phyloP scores from a whole-genome alignment of 2,113 vertebrate species.

The Pristiophorus japonicus region DNA sequence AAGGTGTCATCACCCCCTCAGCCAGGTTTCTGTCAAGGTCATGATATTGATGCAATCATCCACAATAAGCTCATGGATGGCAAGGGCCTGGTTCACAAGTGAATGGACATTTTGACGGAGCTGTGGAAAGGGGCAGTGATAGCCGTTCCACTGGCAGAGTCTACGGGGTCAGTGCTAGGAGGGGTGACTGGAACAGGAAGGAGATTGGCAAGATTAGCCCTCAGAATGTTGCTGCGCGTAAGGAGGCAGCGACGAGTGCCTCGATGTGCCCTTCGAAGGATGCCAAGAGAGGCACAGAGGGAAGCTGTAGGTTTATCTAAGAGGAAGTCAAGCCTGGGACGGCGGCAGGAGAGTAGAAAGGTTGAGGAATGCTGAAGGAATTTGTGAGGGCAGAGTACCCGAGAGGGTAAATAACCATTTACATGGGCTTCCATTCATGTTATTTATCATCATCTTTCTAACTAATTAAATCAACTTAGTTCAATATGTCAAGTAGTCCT shows the following conservation, averaged over 20 bases:
- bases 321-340: background rate
- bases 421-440: background rate
- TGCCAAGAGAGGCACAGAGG: background rate
- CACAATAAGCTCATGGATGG: background rate
- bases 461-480: background rate
- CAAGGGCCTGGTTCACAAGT: background rate
- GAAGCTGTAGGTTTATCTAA: background rate
- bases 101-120: background rate
- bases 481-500: background rate
- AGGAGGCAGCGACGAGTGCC: background rate
- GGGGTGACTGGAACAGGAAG: background rate
- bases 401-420: background rate
- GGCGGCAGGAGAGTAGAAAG: background rate
- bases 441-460: background rate
- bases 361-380: background rate
- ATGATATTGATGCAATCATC: background rate
- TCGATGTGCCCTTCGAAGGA: background rate
- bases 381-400: background rate
- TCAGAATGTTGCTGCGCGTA: background rate
- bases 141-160: background rate
- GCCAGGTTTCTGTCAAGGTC: background rate
- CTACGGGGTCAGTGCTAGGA: background rate
- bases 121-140: background rate
- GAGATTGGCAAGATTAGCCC: background rate
- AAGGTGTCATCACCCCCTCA: background rate